phyloP scores from a whole-genome alignment of 2,113 vertebrate genomes.

The Pardalotus punctatus region DNA sequence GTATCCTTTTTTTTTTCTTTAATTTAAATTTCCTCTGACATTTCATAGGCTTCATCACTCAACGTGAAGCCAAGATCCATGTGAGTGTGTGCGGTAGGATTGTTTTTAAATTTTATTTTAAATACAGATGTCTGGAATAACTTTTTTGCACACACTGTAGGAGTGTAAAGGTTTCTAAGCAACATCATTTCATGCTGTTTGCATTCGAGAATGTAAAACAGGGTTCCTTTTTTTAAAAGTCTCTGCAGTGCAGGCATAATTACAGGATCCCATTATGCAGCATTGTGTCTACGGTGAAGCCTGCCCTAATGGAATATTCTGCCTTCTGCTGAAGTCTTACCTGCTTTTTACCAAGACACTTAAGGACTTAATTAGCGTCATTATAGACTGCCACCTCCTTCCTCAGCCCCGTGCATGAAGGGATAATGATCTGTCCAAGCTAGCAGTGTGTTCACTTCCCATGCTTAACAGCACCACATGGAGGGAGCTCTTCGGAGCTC shows the following conservation, averaged over 20 bases:
- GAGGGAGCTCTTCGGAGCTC: neutral
- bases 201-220: conserved; percentile 71
- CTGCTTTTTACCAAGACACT: conserved; percentile 53
- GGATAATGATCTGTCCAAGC: conserved; percentile 54
- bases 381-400: conserved; percentile 49
- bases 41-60: conserved; percentile 59
- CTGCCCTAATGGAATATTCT: conserved; percentile 69
- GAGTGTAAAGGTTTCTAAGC: conserved; percentile 73
- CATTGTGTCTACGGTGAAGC: conserved; percentile 55
- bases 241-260: conserved; percentile 69
- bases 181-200: conserved; percentile 70
- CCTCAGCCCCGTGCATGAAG: neutral
- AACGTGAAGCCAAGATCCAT: conserved; percentile 33
- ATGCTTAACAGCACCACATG: neutral
- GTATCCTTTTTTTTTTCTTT: neutral
- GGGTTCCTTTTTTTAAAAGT: conserved; percentile 57
- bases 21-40: conserved; percentile 61
- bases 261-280: conserved; percentile 70
- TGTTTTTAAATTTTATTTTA: conserved; percentile 62
- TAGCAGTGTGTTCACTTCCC: neutral
- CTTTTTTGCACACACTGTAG: conserved; percentile 60
- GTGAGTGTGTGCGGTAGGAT: conserved; percentile 55
- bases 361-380: conserved; percentile 60
- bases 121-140: conserved; percentile 66
- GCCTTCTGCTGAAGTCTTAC: conserved; percentile 47